Conservation (phyloP, 2,797 vertebrate species). For the Channallabes apus region DNA sequence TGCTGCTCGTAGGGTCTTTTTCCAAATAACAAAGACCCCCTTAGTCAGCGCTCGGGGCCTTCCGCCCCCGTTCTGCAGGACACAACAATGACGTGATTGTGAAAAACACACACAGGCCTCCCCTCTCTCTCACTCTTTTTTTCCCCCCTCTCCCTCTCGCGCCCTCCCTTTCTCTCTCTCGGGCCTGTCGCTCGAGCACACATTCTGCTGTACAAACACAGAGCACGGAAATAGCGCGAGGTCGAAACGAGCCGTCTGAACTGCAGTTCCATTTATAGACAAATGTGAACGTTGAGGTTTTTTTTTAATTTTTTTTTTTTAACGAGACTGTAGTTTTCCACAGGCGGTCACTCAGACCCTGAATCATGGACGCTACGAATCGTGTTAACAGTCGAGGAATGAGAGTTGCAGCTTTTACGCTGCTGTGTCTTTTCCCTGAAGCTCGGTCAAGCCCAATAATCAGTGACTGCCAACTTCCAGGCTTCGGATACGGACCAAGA, state of each 20-base stretch:
- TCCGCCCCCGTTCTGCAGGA: slow-evolving; percentile 46
- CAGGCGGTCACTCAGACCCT: background rate
- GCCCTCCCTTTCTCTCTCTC: slow-evolving; percentile 40
- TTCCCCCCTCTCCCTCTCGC: slow-evolving; percentile 34
- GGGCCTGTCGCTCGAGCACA: slow-evolving; percentile 11
- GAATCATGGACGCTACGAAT: background rate
- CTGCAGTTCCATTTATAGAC: slow-evolving; percentile 43
- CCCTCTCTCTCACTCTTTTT: slow-evolving; percentile 22
- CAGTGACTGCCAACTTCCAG: background rate
- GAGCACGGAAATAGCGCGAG: slow-evolving; percentile 40
- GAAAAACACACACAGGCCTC: slow-evolving; percentile 49
- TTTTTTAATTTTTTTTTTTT: slow-evolving; percentile 28
- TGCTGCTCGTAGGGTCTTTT: slow-evolving; percentile 38
- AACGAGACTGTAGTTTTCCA: slow-evolving; percentile 14
- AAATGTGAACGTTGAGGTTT: slow-evolving; percentile 15
- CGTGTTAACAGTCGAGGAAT: background rate
- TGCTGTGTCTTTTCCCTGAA: background rate
- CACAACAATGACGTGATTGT: slow-evolving; percentile 58
- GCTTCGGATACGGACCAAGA: background rate
- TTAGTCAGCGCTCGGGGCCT: slow-evolving; percentile 50
- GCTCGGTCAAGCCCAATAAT: background rate
- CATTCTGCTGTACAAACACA: slow-evolving; percentile 45
- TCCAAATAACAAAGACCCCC: slow-evolving; percentile 57
- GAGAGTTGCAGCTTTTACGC: background rate
- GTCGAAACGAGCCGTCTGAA: slow-evolving; percentile 29